Evolutionary conservation across 2,113 vertebrate genomes (phyloP).

Genomic region (Coracopsis vasa): DNA sequence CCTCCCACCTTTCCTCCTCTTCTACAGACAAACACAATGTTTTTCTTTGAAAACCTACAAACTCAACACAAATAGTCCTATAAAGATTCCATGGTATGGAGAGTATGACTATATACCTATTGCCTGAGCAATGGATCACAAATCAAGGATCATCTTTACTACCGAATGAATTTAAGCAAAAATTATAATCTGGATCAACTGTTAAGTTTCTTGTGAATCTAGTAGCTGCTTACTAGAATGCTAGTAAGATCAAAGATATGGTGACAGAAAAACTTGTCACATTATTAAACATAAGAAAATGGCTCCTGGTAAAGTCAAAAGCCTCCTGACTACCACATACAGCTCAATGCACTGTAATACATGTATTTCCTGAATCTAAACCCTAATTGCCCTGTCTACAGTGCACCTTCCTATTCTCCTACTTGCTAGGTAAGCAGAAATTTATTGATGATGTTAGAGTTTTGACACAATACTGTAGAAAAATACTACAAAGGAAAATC

Average conservation of each 20-base stretch:
- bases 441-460: not conserved
- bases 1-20: not conserved
- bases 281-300: not conserved
- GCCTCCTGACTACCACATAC: not conserved
- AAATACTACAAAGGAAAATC: not conserved
- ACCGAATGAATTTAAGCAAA: not conserved
- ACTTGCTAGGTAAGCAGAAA: not conserved
- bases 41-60: not conserved
- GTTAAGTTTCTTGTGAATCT: not conserved
- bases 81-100: not conserved
- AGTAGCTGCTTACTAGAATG: not conserved
- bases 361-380: not conserved
- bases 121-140: not conserved
- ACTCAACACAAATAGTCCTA: not conserved
- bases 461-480: not conserved
- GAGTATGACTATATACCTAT: not conserved
- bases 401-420: not conserved
- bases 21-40: rapidly evolving
- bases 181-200: not conserved
- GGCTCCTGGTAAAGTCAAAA: not conserved
- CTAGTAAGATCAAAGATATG: not conserved
- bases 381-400: not conserved
- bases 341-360: not conserved
- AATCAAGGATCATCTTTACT: not conserved
- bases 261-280: not conserved